Base-by-base conservation (phyloP, 2,888 invertebrate species). In the Mimumesa dahlbomi region DNA sequence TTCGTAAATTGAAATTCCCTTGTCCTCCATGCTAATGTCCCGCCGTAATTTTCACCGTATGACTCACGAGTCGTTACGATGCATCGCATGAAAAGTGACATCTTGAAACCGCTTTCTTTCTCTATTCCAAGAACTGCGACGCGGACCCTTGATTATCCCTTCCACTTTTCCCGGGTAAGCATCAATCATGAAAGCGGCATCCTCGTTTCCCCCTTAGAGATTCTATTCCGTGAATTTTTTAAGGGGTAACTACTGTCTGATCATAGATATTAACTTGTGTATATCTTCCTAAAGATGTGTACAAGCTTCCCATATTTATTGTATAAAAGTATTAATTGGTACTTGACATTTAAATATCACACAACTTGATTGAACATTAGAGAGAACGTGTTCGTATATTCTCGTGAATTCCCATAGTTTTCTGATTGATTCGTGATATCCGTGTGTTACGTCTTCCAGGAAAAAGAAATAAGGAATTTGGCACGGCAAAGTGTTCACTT, bases 41-140 rank as follows among this genome's bases (percentile, higher is more conserved):
- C 21, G 19, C 11, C 43, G 13, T 11, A 40, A 70, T 62, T 58
- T 62, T 57, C 57, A 21, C 19, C n/a, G 21, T 14, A 36, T 73
- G 74, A 74, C 16, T 74, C 73, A 73, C 13, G 1, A 36, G 57
- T 58, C 49, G 58, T 74, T 64, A 48, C 25, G 43, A 73, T 72
- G 56, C 56, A 65, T 59, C 49, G 45, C 25, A 34, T 52, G 57
- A 29, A 53, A 49, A 66, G 52, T 52, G 46, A 45, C 49, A 52
- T 64, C 53, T 63, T 14, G 40, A 53, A 59, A 11, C 5, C 57
- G 45, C 57, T 49, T 48, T 57, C 61, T 53, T 69, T 61, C 57
- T 46, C 31, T 11, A 13, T 70, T 64, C 48, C 25, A 11, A 38
- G 65, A 73, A 65, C 11, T 18, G 19, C 49, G 40, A 48, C 49